Base-by-base conservation (phyloP, 2,797 vertebrate genomes). In the Protonibea diacanthus region DNA sequence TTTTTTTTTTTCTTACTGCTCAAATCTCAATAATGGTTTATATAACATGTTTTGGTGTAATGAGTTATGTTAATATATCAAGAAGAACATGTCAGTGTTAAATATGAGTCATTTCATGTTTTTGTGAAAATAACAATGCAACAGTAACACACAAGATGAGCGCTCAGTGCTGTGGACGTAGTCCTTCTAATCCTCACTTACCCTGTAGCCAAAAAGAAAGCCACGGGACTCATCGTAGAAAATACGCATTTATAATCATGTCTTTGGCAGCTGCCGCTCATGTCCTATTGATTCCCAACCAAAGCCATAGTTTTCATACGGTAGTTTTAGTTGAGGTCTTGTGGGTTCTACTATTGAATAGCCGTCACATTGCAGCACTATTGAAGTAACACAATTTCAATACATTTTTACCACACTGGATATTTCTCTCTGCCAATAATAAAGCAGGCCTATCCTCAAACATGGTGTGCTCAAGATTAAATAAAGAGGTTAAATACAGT, bases 201-300 rank as follows among this genome's bases (percentile, higher is more conserved):
- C 44, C 72, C 51, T 61, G 25, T 3, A 77, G 71, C 48, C 18
- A 53, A 57, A 60, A 27, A 21, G 5, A 67, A 68, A 71, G 23
- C 44, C 15, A 21, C 12, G 6, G 40, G 29, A 20, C 48, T 4
- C 20, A 69, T 56, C 3, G 38, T 3, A 6, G 21, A 63, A 62
- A 80, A 55, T 62, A 23, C 3, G 6, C 57, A 44, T 78, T 60
- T 78, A 59, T 75, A 45, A 64, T 51, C 10, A 4, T 29, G 25
- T 76, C 47, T 77, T 70, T 74, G 51, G 59, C 64, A 83, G 73
- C 78, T 80, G 69, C 61, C 23, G 1, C 68, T 86, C 38, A n/a
- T 14, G 29, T 84, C 53, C 59, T 70, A 62, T 81, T 76, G 64
- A 78, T 85, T 71, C 47, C 33, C 61, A 23, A 53, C 45, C 18